Percentiles rank a stretch among this genome's conserved stretches.
phyloP scores from a whole-genome alignment of 2,113 vertebrate genomes.

The Pavo muticus region DNA sequence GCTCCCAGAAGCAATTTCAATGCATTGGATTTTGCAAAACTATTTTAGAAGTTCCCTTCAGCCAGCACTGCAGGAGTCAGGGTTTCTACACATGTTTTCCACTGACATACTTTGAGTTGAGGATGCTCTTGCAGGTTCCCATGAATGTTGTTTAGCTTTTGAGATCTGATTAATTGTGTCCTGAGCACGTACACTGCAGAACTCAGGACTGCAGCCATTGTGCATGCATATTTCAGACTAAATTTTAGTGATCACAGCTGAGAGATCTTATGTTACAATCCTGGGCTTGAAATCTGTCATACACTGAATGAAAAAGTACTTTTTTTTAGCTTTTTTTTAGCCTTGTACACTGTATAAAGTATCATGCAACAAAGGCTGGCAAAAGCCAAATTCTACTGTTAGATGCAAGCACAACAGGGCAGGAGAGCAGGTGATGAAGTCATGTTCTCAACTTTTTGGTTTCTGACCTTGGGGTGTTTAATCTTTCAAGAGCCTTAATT shows the following conservation, averaged over 20 bases:
- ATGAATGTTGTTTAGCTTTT: not conserved
- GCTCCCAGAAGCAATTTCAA: not conserved
- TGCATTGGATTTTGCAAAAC: not conserved
- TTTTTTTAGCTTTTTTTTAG: not conserved
- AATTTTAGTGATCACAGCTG: not conserved
- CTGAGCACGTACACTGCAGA: not conserved
- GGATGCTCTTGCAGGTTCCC: not conserved
- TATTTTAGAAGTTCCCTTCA: not conserved
- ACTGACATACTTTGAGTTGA: not conserved
- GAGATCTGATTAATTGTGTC: not conserved
- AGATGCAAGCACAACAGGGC: not conserved
- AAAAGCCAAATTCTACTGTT: not conserved
- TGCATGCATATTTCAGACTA: not conserved
- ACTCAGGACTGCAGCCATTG: not conserved
- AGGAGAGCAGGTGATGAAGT: not conserved
- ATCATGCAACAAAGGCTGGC: not conserved
- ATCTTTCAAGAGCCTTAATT: not conserved
- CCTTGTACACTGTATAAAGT: not conserved
- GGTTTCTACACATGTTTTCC: not conserved
- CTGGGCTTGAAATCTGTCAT: not conserved
- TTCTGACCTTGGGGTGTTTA: not conserved
- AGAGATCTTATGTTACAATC: not conserved
- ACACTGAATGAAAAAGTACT: not conserved
- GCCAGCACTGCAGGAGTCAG: fast-evolving
- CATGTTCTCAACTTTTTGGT: not conserved